Conservation (phyloP, 2,797 vertebrate genomes). For the Sebastes variabilis region DNA sequence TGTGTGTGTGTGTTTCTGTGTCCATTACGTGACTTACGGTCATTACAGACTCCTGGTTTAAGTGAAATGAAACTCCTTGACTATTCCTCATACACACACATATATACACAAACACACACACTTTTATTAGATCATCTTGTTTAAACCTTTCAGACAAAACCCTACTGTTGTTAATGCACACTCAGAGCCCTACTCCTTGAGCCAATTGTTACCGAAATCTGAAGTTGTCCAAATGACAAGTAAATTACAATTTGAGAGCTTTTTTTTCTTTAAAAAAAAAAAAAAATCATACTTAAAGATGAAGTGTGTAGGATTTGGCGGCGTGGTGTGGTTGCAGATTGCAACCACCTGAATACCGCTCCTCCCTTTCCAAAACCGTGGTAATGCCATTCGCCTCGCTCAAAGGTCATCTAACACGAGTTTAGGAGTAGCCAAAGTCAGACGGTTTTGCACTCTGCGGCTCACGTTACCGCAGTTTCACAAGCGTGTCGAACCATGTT, state of each 20-base stretch:
- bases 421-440: too few relatives aligned
- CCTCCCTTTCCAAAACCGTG: too few relatives aligned
- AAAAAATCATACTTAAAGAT: too few relatives aligned
- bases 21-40: slow-evolving; percentile 65
- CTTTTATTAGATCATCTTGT: slow-evolving; percentile 58
- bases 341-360: too few relatives aligned
- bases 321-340: too few relatives aligned
- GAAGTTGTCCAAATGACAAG: neutral
- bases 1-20: slow-evolving; percentile 34
- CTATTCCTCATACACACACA: neutral
- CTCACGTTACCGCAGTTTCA: too few relatives aligned
- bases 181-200: slow-evolving; percentile 2
- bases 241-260: neutral
- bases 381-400: too few relatives aligned
- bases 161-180: slow-evolving; percentile 32
- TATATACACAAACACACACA: neutral
- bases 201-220: slow-evolving; percentile 8
- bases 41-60: slow-evolving; percentile 61
- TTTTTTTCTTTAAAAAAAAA: too few relatives aligned
- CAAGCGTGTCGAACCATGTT: too few relatives aligned
- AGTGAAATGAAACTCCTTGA: slow-evolving; percentile 63
- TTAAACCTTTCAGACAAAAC: slow-evolving; percentile 53
- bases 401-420: too few relatives aligned
- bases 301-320: too few relatives aligned
- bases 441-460: fast-evolving